Conservation (phyloP, 2,888 invertebrate genomes). For the Antitype chi region DNA sequence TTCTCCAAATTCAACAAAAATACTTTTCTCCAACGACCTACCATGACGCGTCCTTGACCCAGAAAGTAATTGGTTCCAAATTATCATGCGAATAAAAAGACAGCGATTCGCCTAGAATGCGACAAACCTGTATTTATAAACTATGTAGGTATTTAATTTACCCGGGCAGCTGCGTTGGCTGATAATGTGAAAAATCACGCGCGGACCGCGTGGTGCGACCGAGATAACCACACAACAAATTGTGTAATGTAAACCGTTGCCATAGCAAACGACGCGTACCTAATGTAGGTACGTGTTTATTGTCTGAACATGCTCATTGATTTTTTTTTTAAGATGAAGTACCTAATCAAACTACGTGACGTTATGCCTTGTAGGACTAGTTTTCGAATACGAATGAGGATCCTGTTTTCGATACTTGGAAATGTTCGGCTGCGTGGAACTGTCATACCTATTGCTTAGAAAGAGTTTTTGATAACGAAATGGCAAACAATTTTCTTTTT, state of each 20-base stretch:
- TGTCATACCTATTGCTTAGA: not conserved
- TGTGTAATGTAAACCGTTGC: constrained; percentile 57
- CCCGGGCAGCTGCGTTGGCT: constrained; percentile 56
- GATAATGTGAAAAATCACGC: constrained; percentile 65
- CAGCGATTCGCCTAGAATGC: constrained; percentile 23
- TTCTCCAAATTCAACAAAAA: constrained; percentile 11
- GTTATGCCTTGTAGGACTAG: not conserved
- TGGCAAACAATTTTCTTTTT: too few relatives aligned
- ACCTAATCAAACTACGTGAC: constrained; percentile 9
- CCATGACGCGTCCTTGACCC: constrained; percentile 54
- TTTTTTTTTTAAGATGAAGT: constrained; percentile 26
- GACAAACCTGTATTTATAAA: constrained; percentile 61
- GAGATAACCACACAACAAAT: constrained; percentile 67
- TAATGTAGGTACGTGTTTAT: constrained; percentile 42
- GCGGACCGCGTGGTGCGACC: constrained; percentile 56
- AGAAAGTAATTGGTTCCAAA: constrained; percentile 33
- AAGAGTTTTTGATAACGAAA: not conserved
- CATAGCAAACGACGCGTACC: constrained; percentile 51
- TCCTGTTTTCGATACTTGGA: not conserved
- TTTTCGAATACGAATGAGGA: constrained; percentile 21
- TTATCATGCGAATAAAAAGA: constrained; percentile 10
- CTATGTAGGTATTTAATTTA: constrained; percentile 57
- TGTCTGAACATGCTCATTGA: constrained; percentile 6
- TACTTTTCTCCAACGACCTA: not conserved
- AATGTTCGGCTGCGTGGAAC: not conserved